Conservation (phyloP, 2,888 invertebrate species). For the Sympetrum striolatum region DNA sequence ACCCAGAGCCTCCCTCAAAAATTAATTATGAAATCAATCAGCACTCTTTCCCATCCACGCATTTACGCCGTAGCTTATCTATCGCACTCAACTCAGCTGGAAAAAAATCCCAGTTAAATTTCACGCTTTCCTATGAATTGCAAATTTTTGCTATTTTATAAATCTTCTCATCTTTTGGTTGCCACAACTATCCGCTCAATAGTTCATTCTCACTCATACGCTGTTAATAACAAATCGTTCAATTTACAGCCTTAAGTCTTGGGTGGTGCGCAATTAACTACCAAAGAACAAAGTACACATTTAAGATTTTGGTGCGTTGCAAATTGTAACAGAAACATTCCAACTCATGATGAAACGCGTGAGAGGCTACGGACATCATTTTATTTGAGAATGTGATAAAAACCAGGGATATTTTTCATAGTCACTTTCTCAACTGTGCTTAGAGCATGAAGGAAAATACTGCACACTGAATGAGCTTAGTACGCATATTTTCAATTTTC, state of each 20-base stretch:
- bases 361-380: no score
- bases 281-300: neutral
- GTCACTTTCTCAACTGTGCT: no score
- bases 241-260: neutral
- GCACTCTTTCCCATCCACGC: neutral
- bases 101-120: neutral
- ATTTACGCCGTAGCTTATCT: neutral
- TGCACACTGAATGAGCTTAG: no score
- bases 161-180: neutral
- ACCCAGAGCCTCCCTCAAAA: neutral
- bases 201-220: neutral
- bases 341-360: no score
- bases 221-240: neutral
- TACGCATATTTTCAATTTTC: no score
- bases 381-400: no score
- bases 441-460: no score
- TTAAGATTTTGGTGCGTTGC: no score
- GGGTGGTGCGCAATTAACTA: neutral
- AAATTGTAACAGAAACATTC: neutral
- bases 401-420: no score
- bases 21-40: neutral
- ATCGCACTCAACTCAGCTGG: neutral
- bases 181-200: neutral
- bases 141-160: neutral
- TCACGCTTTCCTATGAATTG: neutral